Conservation (phyloP, 2,797 vertebrate species). For the Remorina albescens region DNA sequence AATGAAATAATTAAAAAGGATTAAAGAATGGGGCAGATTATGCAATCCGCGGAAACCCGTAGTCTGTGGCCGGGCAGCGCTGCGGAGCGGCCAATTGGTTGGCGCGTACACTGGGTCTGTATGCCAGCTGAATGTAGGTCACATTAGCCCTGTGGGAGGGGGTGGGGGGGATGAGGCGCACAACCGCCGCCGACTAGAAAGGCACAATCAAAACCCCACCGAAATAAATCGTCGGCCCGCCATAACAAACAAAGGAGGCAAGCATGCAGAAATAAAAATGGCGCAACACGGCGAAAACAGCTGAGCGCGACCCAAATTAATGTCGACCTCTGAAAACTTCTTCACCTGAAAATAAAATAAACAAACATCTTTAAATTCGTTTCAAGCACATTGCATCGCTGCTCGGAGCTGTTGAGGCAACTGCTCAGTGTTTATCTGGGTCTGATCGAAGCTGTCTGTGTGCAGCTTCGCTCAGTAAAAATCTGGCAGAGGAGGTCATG, state of each 20-base stretch:
- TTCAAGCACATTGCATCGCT: constrained; percentile 33
- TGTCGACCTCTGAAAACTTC: not conserved
- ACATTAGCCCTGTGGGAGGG: constrained; percentile 69
- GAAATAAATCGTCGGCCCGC: constrained; percentile 68
- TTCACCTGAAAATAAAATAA: too few relatives aligned
- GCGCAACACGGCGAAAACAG: not conserved
- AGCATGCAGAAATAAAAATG: constrained; percentile 24
- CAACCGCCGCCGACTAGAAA: constrained; percentile 48
- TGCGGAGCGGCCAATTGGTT: constrained; percentile 64
- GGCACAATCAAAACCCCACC: constrained; percentile 59
- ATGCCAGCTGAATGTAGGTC: constrained; percentile 86
- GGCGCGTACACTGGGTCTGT: constrained; percentile 67
- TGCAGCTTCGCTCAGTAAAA: constrained; percentile 14
- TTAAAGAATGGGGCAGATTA: constrained; percentile 72
- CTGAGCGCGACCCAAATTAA: not conserved
- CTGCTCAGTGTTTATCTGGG: constrained; percentile 4
- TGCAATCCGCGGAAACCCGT: constrained; percentile 79
- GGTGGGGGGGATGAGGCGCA: constrained; percentile 28
- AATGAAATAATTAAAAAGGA: constrained; percentile 72
- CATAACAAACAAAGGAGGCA: constrained; percentile 72
- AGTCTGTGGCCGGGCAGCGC: constrained; percentile 55
- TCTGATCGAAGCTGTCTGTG: not conserved
- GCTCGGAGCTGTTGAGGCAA: not conserved
- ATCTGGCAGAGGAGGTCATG: constrained; percentile 5
- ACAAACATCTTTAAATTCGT: not conserved